Base-by-base conservation (phyloP, 2,797 vertebrate species). In the Protonibea diacanthus region DNA sequence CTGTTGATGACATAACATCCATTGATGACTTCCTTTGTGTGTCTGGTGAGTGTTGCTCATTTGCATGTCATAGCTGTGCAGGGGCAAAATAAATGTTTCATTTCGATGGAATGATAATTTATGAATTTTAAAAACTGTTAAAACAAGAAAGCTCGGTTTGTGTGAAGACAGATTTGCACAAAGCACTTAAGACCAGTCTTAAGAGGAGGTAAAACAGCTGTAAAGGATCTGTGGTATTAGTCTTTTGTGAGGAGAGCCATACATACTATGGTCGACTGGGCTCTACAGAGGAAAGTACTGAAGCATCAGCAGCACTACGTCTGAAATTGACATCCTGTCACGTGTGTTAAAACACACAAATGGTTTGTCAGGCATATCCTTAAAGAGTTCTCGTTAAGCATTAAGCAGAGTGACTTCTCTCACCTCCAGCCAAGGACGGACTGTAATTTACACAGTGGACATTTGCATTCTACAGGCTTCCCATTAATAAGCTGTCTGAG, bases 1-100 rank as follows among this genome's bases (percentile, higher is more conserved):
- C 98, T 0, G 98, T 99, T 6, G 98, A 99, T 79, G 98, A 99
- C 90, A 99, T 99, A 91, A 99, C 98, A 48, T 99, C 98, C 0
- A 98, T 99, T 80, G 98, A 99, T 42, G 98, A 99, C 93, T 99
- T 99, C 93, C 96, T 99, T 38, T 98, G 97, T 11, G 98, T 99
- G 75, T 99, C 98, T 90, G 98, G 98, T 99, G 93, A 91, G 98
- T 87, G 86, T 93, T 80, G 88, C 91, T 80, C 2, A 18, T 71
- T 57, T 70, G 13, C 27, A 68, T 80, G 51, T 76, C 42, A 17
- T 23, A 38, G n/a, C 18, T 51, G 52, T 49, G 1, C 33, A 59
- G 4, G 21, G 9, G 5, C 13, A 57, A 27, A 55, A 55, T 0
- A 18, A 55, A 53, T 38, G 33, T 42, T 25, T 65, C 1, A 7